Base-by-base conservation (phyloP, 2,888 invertebrate species). In the Drosophila paracracens region DNA sequence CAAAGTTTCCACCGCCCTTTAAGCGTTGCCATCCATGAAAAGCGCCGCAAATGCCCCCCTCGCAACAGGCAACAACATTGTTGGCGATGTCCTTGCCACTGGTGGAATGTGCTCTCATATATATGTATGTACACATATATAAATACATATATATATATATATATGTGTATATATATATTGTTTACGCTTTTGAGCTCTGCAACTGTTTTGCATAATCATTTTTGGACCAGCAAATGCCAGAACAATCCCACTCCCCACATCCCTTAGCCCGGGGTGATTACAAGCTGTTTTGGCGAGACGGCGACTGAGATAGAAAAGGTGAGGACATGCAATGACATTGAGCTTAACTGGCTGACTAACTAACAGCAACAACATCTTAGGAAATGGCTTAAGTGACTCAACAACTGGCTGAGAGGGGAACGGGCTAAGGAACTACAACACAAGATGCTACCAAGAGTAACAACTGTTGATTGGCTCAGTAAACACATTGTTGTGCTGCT, bases 171-270 rank as follows among this genome's bases (percentile, higher is more conserved):
- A 11, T 29, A 2, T 53, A 48, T 35, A 29, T 51, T 58, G 53
- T 33, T 46, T 33, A 46, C 31, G 56, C 36, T 36, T 27, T 40
- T 27, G 31, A n/a, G 48, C 67, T 40, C 50, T 50, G 56, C 27
- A 57, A n/a, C 31, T 52, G 50, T 58, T 74, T 61, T 74, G 75
- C 75, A 75, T 74, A 59, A 75, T 74, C 59, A 73, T 50, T 73
- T 65, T 51, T 54, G 53, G 59, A 38, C 16, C 43, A 48, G 10
- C 36, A 65, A 66, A 43, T 38, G 27, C 11, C n/a, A 38, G 50
- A 31, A 25, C 36, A 46, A 2, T 33, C 2, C 21, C 21, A 21
- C 2, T 10, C 36, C 18, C 16, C 13, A 11, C 53, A 8, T 18
- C 13, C 27, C 16, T 35, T 13, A 3, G 21, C 31, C 31, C 6